Percentiles rank a stretch among this genome's conserved stretches.
Evolutionary conservation across 2,888 invertebrate genomes (phyloP).

Genomic region (Drosophila ezoana): DNA sequence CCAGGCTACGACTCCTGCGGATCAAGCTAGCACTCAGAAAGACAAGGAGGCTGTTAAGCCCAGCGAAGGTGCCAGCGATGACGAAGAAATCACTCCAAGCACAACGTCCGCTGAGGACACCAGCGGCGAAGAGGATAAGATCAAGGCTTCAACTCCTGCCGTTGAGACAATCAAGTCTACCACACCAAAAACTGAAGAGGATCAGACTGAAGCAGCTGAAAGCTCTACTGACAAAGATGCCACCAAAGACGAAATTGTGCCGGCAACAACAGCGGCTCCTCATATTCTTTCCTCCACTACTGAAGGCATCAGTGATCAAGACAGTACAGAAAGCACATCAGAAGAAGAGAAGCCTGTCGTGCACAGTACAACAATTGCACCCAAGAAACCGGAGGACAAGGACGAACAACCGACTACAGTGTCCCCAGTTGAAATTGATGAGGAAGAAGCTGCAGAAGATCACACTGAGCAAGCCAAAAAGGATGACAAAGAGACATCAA

Average conservation of each 20-base stretch:
- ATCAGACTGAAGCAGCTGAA: constrained; percentile 28
- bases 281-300: constrained; percentile 47
- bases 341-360: constrained; percentile 31
- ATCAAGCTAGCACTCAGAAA: not conserved
- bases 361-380: constrained; percentile 40
- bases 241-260: constrained; percentile 19
- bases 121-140: constrained; percentile 12
- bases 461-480: constrained; percentile 42
- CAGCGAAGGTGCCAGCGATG: not conserved
- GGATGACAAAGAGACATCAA: constrained; percentile 27
- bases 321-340: constrained; percentile 20
- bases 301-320: constrained; percentile 41
- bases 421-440: constrained; percentile 33
- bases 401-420: constrained; percentile 22
- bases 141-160: constrained; percentile 34
- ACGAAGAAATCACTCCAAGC: constrained; percentile 8
- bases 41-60: constrained; percentile 31
- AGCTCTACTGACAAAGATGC: constrained; percentile 45
- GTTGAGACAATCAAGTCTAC: constrained; percentile 26
- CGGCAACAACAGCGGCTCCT: constrained; percentile 32
- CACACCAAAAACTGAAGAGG: constrained; percentile 53
- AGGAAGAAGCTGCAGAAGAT: constrained; percentile 27
- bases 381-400: constrained; percentile 47
- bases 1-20: constrained; percentile 22
- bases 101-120: constrained; percentile 23